Percentiles rank a stretch among this genome's conserved stretches.
Evolutionary conservation across 2,113 vertebrate genomes (phyloP).

Genomic region (Tenebrosternarchus preto): DNA sequence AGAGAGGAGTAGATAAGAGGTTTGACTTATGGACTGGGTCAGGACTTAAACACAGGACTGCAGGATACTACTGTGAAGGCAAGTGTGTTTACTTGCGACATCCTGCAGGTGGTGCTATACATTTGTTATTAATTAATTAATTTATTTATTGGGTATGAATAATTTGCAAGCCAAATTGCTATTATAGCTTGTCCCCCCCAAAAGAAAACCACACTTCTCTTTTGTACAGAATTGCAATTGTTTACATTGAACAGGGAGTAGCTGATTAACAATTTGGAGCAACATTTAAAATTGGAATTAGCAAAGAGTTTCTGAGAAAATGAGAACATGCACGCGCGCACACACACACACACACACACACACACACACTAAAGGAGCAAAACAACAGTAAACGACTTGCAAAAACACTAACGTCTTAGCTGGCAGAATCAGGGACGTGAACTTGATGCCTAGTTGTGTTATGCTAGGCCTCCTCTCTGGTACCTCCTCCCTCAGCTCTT

Average conservation of each 20-base stretch:
- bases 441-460: conserved; percentile 78
- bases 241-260: not conserved
- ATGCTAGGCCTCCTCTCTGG: conserved; percentile 77
- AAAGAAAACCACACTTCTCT: conserved; percentile 1
- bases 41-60: not conserved
- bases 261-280: too few species aligned
- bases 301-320: not conserved
- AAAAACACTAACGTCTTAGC: conserved; percentile 72
- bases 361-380: not conserved
- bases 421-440: conserved; percentile 72
- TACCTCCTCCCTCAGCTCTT: conserved; percentile 66
- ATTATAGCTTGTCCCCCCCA: not conserved
- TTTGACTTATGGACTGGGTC: too few species aligned
- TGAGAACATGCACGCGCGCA: too few species aligned
- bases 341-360: not conserved
- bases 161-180: not conserved
- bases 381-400: conserved; percentile 6
- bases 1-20: not conserved
- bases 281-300: not conserved
- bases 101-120: not conserved
- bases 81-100: not conserved
- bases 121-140: too few species aligned
- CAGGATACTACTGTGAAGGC: not conserved
- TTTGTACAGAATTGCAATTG: not conserved
- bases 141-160: not conserved